Conservation (phyloP, 2,888 invertebrate genomes). For the Tholera decimalis region DNA sequence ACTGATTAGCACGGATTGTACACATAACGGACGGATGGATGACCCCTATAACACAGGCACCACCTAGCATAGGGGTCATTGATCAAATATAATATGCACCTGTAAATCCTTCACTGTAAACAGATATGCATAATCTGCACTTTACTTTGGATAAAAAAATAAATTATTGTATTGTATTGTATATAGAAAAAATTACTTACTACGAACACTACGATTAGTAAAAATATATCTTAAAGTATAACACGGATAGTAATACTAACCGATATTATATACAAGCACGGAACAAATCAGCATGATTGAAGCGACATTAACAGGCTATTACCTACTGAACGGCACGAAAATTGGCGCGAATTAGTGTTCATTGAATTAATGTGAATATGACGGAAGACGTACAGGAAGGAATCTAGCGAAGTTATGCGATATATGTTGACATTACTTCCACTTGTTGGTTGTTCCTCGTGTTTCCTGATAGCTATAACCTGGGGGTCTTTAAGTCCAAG, state of each 20-base stretch:
- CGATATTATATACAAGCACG: constrained; percentile 22
- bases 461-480: too few species aligned
- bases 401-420: constrained; percentile 5
- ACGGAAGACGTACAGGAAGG: constrained; percentile 47
- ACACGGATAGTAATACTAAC: constrained; percentile 15
- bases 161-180: too few species aligned
- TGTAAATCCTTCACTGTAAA: too few species aligned
- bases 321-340: constrained; percentile 3
- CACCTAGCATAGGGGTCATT: too few species aligned
- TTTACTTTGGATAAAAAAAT: too few species aligned
- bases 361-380: constrained; percentile 41
- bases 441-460: background rate
- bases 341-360: constrained; percentile 32
- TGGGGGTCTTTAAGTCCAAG: too few species aligned
- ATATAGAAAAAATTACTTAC: too few species aligned
- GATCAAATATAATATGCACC: too few species aligned
- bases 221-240: background rate
- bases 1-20: too few species aligned
- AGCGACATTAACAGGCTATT: constrained; percentile 17
- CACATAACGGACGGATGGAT: too few species aligned
- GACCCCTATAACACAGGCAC: too few species aligned
- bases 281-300: constrained; percentile 11
- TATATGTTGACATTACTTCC: constrained; percentile 4
- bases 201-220: background rate
- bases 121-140: too few species aligned